Percentiles rank a stretch among this genome's conserved stretches.
phyloP scores from a whole-genome alignment of 2,113 vertebrate species.

The Triplophysa dalaica region DNA sequence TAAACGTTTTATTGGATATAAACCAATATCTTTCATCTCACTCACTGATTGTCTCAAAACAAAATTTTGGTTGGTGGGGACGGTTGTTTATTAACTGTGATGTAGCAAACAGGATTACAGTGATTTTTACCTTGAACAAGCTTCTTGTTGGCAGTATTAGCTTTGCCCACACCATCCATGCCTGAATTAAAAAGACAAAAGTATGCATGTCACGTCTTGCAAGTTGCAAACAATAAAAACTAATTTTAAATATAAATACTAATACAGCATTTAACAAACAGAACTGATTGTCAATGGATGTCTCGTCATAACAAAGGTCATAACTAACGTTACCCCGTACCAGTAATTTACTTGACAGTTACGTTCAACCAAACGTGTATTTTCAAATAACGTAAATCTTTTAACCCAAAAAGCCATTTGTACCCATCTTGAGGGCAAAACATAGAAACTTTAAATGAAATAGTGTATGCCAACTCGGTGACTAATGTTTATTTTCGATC shows the following conservation, averaged over 20 bases:
- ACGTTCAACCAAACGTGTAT: background rate
- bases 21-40: no score
- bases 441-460: background rate
- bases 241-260: background rate
- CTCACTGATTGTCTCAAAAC: background rate
- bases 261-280: background rate
- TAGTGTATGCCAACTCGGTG: no score
- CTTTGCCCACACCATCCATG: constrained; percentile 84
- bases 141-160: constrained; percentile 78
- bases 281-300: background rate
- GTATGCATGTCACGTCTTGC: background rate
- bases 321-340: background rate
- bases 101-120: background rate
- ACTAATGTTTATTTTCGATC: constrained; percentile 57
- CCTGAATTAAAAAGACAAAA: constrained; percentile 66
- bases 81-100: background rate
- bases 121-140: constrained; percentile 86
- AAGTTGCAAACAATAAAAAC: background rate
- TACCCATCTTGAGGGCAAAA: background rate
- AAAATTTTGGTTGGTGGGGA: background rate
- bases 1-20: no score
- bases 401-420: no score
- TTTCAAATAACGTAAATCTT: background rate
- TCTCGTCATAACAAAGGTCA: background rate
- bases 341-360: background rate